Base-by-base conservation (phyloP, 2,888 invertebrate genomes). In the Odontothrips loti region DNA sequence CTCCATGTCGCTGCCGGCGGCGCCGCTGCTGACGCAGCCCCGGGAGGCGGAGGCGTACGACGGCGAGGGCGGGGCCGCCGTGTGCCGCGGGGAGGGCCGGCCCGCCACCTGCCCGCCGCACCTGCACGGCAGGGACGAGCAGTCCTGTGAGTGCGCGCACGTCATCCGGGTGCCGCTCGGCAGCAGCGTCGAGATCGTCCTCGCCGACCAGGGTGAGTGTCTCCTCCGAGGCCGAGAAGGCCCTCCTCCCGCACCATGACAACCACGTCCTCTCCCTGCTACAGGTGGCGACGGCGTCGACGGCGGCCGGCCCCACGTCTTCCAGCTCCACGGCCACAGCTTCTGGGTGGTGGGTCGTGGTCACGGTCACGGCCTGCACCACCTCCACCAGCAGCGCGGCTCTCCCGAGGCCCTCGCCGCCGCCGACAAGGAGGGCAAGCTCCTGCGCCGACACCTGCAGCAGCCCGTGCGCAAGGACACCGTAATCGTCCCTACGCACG, bases 261-360 rank as follows among this genome's bases (percentile, higher is more conserved):
- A 43, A 6, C 34, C 34, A 43, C 34, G 34, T n/a, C 34, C 3
- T 4, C 34, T 6, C 34, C 34, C 3, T 43, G 34, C 34, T 43
- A 2, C 34, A 43, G 34, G 34, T 43, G 34, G 34, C 34, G 34
- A 43, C 58, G 68, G 68, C 68, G 68, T 20, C 63, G 81, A 75
- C 23, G 20, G 0, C 12, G 9, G 27, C 43, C 90, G 91, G 10
- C 90, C 90, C 84, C 91, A 93, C 86, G 91, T 93, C 78, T 93
- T 94, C 86, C 94, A 94, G 85, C 88, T 94, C 0, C 94, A 94
- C 85, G 94, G 94, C 34, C 91, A 94, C 88, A 91, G 90, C 84
- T 94, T 94, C 87, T 90, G 91, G 85, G 90, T 94, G 20, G 90
- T 93, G 23, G 93, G 91, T 2, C 87, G 90, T 0, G 87, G 88